Evolutionary conservation across 2,113 vertebrate species (phyloP).

Genomic region (Apteryx mantelli): DNA sequence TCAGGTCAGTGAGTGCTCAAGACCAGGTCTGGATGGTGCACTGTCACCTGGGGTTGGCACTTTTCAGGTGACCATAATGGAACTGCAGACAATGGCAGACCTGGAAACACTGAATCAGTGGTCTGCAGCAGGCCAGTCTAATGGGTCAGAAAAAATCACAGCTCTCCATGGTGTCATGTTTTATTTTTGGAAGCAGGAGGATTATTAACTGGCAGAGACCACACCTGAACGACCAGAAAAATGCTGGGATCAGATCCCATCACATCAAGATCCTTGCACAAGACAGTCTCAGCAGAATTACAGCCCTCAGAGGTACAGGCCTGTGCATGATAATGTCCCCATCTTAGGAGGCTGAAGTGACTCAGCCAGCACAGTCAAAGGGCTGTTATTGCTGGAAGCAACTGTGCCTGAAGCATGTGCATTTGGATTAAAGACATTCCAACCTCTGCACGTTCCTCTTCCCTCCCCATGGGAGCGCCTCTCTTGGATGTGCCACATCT

Average conservation of each 20-base stretch:
- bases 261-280: slow-evolving; percentile 44
- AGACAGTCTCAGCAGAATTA: slow-evolving; percentile 13
- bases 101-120: background rate
- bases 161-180: background rate
- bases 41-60: background rate
- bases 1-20: background rate
- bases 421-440: slow-evolving; percentile 52
- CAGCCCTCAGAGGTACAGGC: slow-evolving; percentile 38
- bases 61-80: background rate
- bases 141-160: background rate
- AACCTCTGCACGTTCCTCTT: slow-evolving; percentile 23
- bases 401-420: slow-evolving; percentile 24
- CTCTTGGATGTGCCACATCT: background rate
- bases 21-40: background rate
- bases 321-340: slow-evolving; percentile 54
- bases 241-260: slow-evolving; percentile 13
- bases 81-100: background rate
- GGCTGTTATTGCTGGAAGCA: slow-evolving; percentile 45
- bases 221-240: background rate
- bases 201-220: background rate
- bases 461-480: slow-evolving; percentile 11
- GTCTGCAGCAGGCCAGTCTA: background rate
- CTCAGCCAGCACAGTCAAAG: slow-evolving; percentile 53
- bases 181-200: background rate
- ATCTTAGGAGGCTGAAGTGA: slow-evolving; percentile 49